Evolutionary conservation across 1,140 invertebrate species (phyloP).

Genomic region (Zaprionus africanus): DNA sequence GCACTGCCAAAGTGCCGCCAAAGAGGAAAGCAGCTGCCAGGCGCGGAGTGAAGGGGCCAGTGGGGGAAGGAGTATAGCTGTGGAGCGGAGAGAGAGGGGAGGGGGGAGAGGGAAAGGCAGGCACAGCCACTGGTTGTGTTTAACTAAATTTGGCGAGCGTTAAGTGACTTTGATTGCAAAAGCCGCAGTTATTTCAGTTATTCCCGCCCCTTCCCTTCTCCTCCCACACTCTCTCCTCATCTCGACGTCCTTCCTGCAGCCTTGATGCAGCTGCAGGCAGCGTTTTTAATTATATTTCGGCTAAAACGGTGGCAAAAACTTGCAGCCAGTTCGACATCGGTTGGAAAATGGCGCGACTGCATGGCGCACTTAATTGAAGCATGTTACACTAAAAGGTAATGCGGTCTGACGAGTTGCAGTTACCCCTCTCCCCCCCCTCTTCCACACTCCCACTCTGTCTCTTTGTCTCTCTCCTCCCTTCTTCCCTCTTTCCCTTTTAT

Average conservation of each 20-base stretch:
- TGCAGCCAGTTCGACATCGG: not conserved
- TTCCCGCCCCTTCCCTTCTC: not conserved
- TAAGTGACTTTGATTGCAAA: conserved; percentile 73
- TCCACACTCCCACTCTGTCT: not conserved
- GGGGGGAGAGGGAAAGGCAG: too few relatives aligned
- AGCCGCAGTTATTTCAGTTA: conserved; percentile 58
- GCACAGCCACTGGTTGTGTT: not conserved
- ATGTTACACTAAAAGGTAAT: conserved; percentile 10
- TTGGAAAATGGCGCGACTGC: not conserved
- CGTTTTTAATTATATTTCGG: conserved; percentile 71
- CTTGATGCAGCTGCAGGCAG: conserved; percentile 16
- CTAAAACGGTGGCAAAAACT: conserved; percentile 5
- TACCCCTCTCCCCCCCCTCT: not conserved
- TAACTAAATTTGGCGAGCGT: conserved; percentile 53
- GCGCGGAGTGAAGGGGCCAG: conserved; percentile 8
- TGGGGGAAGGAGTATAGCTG: not conserved
- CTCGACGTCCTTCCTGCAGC: not conserved
- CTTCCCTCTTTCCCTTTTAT: too few relatives aligned
- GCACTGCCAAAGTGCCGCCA: conserved; percentile 21
- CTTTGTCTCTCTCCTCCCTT: not conserved
- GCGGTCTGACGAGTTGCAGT: not conserved
- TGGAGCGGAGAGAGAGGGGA: not conserved
- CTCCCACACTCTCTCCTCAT: not conserved
- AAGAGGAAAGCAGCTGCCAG: not conserved
- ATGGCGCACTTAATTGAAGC: conserved; percentile 8